These are phyloP conservation scores for Silurus meridionalis DNA, from an alignment of 2,113 vertebrate species.

Conservation along the genomic window DNA sequence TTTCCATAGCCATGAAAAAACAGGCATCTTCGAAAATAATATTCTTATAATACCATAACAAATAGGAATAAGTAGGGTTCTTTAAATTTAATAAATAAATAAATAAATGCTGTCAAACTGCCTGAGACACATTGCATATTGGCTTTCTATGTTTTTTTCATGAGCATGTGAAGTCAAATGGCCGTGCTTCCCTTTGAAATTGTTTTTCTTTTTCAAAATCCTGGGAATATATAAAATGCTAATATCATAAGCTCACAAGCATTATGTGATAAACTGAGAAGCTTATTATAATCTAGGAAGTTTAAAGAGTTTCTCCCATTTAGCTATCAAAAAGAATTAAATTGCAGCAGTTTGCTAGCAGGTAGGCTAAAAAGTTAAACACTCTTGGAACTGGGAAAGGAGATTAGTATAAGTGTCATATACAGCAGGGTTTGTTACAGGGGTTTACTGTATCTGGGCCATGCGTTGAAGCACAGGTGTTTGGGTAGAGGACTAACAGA, in stretches of 20 bases:
- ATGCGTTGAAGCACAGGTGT: slow-evolving; percentile 51
- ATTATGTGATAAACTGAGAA: slow-evolving; percentile 84
- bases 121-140: slow-evolving; percentile 24
- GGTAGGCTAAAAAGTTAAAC: slow-evolving; percentile 73
- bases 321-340: slow-evolving; percentile 78
- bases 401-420: slow-evolving; percentile 73
- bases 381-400: slow-evolving; percentile 67
- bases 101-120: slow-evolving; percentile 39
- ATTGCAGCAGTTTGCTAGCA: slow-evolving; percentile 71
- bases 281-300: slow-evolving; percentile 81
- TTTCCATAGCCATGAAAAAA: slow-evolving; percentile 14
- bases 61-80: slow-evolving; percentile 42
- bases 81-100: slow-evolving; percentile 39
- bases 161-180: slow-evolving; percentile 68
- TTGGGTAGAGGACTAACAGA: slow-evolving; percentile 45
- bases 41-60: slow-evolving; percentile 26
- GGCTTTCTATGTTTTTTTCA: slow-evolving; percentile 40
- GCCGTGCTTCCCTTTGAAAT: slow-evolving; percentile 75
- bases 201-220: slow-evolving; percentile 60
- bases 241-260: slow-evolving; percentile 83
- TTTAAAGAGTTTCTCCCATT: slow-evolving; percentile 79
- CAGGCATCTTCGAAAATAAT: slow-evolving; percentile 4
- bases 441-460: slow-evolving; percentile 45
- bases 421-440: slow-evolving; percentile 49
- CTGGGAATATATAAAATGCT: slow-evolving; percentile 78